Evolutionary conservation across 2,113 vertebrate species (phyloP).

Genomic region (Pampusana beccarii): DNA sequence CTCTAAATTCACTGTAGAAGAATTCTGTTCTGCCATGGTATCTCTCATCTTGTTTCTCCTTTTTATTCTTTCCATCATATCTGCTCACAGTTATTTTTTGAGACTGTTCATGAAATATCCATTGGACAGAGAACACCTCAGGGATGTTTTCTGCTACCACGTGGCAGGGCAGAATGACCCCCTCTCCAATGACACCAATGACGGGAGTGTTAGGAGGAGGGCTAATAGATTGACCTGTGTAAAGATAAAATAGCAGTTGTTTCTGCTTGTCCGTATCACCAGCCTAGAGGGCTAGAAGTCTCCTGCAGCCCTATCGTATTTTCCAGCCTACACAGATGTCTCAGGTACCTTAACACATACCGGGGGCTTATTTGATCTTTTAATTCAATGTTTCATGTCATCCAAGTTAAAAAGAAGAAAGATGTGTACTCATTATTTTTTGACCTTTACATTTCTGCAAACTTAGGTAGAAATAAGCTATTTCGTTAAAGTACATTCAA

Average conservation of each 20-base stretch:
- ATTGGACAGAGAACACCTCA: neutral
- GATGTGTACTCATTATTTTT: neutral
- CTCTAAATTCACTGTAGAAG: neutral
- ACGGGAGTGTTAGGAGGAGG: neutral
- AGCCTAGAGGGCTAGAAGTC: too few relatives aligned
- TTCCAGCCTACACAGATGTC: too few relatives aligned
- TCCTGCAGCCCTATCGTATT: too few relatives aligned
- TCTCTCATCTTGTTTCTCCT: neutral
- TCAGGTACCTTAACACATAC: too few relatives aligned
- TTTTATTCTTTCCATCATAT: neutral
- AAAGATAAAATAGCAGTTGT: neutral
- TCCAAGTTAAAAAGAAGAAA: neutral
- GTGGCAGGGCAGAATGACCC: neutral
- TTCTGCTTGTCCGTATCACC: neutral
- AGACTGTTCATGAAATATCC: neutral
- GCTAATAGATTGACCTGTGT: neutral
- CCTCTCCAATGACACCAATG: neutral
- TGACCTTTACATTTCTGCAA: neutral
- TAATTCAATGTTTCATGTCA: too few relatives aligned
- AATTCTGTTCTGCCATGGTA: neutral
- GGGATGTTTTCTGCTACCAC: neutral
- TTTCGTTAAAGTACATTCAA: neutral
- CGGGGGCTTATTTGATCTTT: too few relatives aligned
- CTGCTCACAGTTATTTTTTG: neutral
- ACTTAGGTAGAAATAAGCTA: neutral